Percentiles rank a stretch among this genome's conserved stretches.
These are phyloP conservation scores for Zelleria hepariella DNA, from an alignment of 2,888 invertebrate genomes.

Conservation along the genomic window DNA sequence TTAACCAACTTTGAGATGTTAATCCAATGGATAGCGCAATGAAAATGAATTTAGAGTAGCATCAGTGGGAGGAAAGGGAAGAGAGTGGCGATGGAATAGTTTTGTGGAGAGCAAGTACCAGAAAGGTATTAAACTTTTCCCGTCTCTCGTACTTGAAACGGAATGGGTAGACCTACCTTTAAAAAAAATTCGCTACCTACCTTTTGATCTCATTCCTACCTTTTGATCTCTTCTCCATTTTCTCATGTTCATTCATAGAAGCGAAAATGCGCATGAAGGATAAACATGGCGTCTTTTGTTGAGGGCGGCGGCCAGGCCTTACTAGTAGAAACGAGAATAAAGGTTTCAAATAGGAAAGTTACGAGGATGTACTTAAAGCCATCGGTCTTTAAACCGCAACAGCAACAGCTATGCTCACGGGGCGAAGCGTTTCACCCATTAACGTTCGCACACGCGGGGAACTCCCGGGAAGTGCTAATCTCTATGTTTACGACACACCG, in stretches of 20 bases:
- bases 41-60: not conserved
- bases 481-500: not conserved
- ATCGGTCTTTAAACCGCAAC: not conserved
- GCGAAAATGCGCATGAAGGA: no score
- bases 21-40: not conserved
- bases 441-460: not conserved
- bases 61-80: no score
- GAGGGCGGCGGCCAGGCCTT: no score
- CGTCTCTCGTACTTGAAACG: no score
- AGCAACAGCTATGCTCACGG: no score
- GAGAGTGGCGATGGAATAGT: not conserved
- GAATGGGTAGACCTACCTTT: no score
- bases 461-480: constrained; percentile 4
- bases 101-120: not conserved
- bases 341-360: not conserved
- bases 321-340: not conserved
- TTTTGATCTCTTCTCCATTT: no score
- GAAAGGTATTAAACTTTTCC: no score
- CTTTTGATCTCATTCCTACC: no score
- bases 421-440: not conserved
- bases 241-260: no score
- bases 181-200: no score
- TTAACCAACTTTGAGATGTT: not conserved
- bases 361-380: not conserved
- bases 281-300: no score